Evolutionary conservation across 2,888 invertebrate species (phyloP).

Genomic region (Augochlorella aurata): DNA sequence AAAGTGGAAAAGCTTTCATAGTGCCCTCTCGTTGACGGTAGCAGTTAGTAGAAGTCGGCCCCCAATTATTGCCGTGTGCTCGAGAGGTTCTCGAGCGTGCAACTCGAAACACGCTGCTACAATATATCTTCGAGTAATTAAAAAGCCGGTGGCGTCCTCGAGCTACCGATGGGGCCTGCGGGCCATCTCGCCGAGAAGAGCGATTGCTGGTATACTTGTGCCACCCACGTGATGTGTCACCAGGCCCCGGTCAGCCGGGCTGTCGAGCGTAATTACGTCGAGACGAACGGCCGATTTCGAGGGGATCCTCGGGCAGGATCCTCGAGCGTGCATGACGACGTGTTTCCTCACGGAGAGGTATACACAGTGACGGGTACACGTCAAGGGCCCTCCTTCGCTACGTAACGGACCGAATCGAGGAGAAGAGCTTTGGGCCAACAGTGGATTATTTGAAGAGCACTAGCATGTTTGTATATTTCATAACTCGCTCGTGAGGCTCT

Average conservation of each 20-base stretch:
- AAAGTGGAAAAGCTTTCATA: neutral
- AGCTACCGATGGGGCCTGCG: neutral
- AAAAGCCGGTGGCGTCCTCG: slow-evolving; percentile 23
- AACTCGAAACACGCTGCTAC: slow-evolving; percentile 8
- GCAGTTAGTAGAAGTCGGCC: slow-evolving; percentile 4
- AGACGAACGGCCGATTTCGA: slow-evolving; percentile 64
- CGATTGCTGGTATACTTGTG: slow-evolving; percentile 38
- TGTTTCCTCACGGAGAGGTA: slow-evolving; percentile 65
- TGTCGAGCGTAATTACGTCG: slow-evolving; percentile 62
- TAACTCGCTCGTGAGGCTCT: slow-evolving; percentile 73
- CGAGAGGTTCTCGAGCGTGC: slow-evolving; percentile 27
- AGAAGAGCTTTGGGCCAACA: slow-evolving; percentile 46
- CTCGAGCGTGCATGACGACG: slow-evolving; percentile 45
- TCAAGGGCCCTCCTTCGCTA: slow-evolving; percentile 69
- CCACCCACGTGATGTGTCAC: slow-evolving; percentile 56
- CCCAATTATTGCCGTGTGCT: slow-evolving; percentile 31
- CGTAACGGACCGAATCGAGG: slow-evolving; percentile 79
- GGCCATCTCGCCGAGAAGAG: neutral
- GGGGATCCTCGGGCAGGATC: slow-evolving; percentile 43
- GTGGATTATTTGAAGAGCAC: slow-evolving; percentile 76
- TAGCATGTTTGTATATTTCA: slow-evolving; percentile 78
- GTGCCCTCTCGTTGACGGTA: neutral
- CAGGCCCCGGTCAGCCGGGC: slow-evolving; percentile 26
- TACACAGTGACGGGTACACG: slow-evolving; percentile 44
- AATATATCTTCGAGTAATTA: slow-evolving; percentile 39